These are phyloP conservation scores for Amblyteles armatorius DNA, from an alignment of 2,888 invertebrate genomes.

Conservation along the genomic window DNA sequence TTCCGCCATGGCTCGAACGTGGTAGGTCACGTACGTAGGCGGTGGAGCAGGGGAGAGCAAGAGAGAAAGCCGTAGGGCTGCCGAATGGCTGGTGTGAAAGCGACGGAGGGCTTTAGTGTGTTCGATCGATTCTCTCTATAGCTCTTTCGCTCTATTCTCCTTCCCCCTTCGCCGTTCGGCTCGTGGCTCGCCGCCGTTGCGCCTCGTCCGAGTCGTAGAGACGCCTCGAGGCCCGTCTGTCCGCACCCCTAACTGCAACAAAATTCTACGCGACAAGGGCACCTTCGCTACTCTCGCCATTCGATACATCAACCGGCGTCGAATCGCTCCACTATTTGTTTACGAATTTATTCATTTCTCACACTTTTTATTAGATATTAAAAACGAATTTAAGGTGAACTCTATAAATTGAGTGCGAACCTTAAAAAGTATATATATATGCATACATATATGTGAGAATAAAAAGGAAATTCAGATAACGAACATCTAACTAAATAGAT, in stretches of 20 bases:
- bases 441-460: too few relatives aligned
- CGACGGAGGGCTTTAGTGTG: slow-evolving; percentile 29
- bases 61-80: slow-evolving; percentile 8
- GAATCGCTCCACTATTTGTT: background rate
- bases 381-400: too few relatives aligned
- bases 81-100: slow-evolving; percentile 30
- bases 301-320: background rate
- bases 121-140: slow-evolving; percentile 64
- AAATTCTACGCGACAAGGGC: slow-evolving; percentile 17
- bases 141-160: slow-evolving; percentile 44
- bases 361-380: too few relatives aligned
- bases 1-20: slow-evolving; percentile 69
- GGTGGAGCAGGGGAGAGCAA: slow-evolving; percentile 26
- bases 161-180: slow-evolving; percentile 28
- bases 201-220: slow-evolving; percentile 14
- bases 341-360: too few relatives aligned
- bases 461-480: too few relatives aligned
- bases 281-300: slow-evolving; percentile 9
- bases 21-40: slow-evolving; percentile 70
- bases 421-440: too few relatives aligned
- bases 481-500: too few relatives aligned
- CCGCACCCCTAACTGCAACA: slow-evolving; percentile 30
- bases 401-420: too few relatives aligned
- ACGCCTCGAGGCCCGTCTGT: slow-evolving; percentile 23
- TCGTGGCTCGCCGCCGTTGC: slow-evolving; percentile 1